phyloP scores from a whole-genome alignment of 2,797 vertebrate species.

The Buphagus erythrorhynchus region DNA sequence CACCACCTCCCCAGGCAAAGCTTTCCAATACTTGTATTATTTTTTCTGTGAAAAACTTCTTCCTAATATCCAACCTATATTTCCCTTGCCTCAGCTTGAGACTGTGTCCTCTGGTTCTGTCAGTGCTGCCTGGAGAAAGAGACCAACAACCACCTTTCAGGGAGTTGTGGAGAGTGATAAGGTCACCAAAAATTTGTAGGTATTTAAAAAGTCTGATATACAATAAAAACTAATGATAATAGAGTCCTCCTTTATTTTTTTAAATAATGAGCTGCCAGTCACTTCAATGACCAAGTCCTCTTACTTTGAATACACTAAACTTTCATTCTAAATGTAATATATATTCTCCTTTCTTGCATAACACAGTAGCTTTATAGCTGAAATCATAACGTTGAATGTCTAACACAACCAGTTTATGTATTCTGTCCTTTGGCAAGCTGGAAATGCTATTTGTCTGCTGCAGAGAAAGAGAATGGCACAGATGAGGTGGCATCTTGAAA shows the following conservation, averaged over 20 bases:
- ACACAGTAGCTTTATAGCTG: background rate
- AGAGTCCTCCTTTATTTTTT: background rate
- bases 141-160: too few relatives aligned
- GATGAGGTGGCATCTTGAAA: background rate
- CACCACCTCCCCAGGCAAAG: too few relatives aligned
- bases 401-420: background rate
- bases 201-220: background rate
- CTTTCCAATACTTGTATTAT: too few relatives aligned
- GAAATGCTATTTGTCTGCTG: background rate
- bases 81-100: too few relatives aligned
- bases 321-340: background rate
- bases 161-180: too few relatives aligned
- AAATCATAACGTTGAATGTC: fast-evolving
- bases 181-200: background rate
- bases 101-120: too few relatives aligned
- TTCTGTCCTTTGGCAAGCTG: background rate
- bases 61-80: too few relatives aligned
- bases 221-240: background rate
- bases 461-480: background rate
- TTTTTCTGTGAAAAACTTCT: too few relatives aligned
- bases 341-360: background rate
- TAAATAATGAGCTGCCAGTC: background rate
- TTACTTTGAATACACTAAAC: background rate
- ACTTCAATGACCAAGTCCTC: background rate
- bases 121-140: too few relatives aligned